Conservation (phyloP, 2,888 invertebrate species). For the Lingula anatina region DNA sequence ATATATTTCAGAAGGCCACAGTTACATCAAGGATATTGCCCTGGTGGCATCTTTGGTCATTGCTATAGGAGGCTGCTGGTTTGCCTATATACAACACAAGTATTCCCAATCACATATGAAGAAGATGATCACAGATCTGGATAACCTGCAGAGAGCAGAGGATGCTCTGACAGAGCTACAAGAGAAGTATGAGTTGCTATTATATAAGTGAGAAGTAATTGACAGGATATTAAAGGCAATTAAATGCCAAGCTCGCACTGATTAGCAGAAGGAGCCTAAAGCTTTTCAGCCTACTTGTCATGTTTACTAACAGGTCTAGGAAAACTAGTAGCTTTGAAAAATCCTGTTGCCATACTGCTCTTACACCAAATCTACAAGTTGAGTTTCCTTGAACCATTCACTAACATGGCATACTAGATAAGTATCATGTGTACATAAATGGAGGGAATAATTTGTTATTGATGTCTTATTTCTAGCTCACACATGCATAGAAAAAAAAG, state of each 20-base stretch:
- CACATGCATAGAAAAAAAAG: too few species aligned
- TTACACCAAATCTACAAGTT: too few species aligned
- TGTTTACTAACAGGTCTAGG: background rate
- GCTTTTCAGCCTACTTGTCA: background rate
- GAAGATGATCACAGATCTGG: conserved; percentile 72
- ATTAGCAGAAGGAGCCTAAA: background rate
- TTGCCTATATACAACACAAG: conserved; percentile 84
- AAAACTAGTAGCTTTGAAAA: too few species aligned
- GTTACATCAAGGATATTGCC: conserved; percentile 83
- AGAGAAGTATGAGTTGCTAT: conserved; percentile 45
- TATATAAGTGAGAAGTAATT: conserved; percentile 8
- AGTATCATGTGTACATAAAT: too few species aligned
- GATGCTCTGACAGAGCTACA: conserved; percentile 80
- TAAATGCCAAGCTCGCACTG: background rate
- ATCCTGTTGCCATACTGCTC: too few species aligned
- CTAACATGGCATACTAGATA: too few species aligned
- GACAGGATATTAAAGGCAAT: background rate
- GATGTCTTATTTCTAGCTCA: too few species aligned
- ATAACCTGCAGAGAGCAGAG: conserved; percentile 66
- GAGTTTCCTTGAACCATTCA: too few species aligned
- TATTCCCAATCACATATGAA: conserved; percentile 72
- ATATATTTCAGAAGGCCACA: conserved; percentile 63
- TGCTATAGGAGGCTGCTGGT: conserved; percentile 85
- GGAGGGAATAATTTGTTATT: too few species aligned
- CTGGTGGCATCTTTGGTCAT: conserved; percentile 77